Conservation (phyloP, 2,113 vertebrate genomes). For the Crotophaga sulcirostris region DNA sequence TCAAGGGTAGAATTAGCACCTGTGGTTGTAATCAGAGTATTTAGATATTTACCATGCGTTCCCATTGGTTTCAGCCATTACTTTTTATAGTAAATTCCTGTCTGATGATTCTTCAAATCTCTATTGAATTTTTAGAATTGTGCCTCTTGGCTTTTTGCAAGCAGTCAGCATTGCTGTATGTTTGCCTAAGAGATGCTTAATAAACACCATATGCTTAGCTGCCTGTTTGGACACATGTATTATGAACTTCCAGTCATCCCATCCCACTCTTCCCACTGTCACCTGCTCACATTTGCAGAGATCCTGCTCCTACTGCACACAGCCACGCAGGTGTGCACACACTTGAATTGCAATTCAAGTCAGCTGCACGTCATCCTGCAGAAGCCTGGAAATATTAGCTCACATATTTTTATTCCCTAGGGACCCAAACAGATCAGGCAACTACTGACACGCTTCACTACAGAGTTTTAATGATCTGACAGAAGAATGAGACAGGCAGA, state of each 20-base stretch:
- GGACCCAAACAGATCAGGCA: neutral
- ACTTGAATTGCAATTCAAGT: neutral
- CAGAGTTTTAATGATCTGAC: neutral
- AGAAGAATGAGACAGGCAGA: neutral
- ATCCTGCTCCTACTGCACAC: neutral
- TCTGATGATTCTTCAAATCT: neutral
- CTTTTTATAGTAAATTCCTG: neutral
- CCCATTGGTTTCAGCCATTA: neutral
- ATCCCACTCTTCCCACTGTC: neutral
- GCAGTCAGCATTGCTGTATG: neutral
- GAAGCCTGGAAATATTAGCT: neutral
- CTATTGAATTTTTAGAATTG: neutral
- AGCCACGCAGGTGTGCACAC: neutral
- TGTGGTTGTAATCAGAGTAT: neutral
- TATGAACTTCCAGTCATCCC: neutral
- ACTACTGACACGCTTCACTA: neutral
- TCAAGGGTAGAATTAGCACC: neutral
- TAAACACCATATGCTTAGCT: neutral
- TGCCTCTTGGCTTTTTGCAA: neutral
- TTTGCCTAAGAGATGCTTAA: neutral
- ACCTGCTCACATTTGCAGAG: neutral
- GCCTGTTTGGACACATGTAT: neutral
- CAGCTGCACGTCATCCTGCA: neutral
- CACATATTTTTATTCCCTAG: neutral
- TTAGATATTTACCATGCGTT: neutral